phyloP scores from a whole-genome alignment of 2,797 vertebrate species.

The Nothura maculosa region DNA sequence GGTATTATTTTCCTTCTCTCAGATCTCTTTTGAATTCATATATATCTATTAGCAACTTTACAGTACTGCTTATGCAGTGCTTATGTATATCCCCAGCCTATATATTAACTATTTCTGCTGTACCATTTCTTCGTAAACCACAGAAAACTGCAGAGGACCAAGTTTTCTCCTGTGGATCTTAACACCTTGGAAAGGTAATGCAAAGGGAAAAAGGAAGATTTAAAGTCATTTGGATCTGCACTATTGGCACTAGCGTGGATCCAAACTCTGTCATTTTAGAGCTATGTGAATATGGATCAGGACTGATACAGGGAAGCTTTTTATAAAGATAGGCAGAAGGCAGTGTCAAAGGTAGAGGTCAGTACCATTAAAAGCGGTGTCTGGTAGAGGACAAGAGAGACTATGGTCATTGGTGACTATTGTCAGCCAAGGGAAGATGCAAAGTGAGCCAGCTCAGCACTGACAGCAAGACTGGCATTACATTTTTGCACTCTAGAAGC shows the following conservation, averaged over 20 bases:
- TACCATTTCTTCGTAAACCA: slow-evolving; percentile 36
- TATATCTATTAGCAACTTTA: slow-evolving; percentile 61
- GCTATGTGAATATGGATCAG: not conserved
- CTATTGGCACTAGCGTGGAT: slow-evolving; percentile 7
- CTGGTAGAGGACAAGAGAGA: not conserved
- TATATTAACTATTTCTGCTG: slow-evolving; percentile 40
- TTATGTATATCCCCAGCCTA: slow-evolving; percentile 15
- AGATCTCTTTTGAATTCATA: slow-evolving; percentile 57
- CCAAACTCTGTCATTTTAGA: slow-evolving; percentile 2
- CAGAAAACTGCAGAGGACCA: not conserved
- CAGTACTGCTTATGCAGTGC: slow-evolving; percentile 14
- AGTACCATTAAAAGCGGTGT: not conserved
- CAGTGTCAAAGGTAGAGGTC: not conserved
- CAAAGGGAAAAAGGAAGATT: not conserved
- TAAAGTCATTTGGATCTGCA: not conserved
- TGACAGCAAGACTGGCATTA: not conserved
- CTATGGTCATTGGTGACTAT: not conserved
- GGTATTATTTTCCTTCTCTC: slow-evolving; percentile 44
- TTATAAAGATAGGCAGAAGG: not conserved
- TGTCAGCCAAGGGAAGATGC: not conserved
- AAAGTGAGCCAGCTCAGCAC: not conserved
- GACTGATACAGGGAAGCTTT: not conserved
- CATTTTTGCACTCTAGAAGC: not conserved
- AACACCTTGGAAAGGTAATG: not conserved
- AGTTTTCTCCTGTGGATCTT: slow-evolving; percentile 31